phyloP scores from a whole-genome alignment of 2,113 vertebrate genomes.

The Sula dactylatra region DNA sequence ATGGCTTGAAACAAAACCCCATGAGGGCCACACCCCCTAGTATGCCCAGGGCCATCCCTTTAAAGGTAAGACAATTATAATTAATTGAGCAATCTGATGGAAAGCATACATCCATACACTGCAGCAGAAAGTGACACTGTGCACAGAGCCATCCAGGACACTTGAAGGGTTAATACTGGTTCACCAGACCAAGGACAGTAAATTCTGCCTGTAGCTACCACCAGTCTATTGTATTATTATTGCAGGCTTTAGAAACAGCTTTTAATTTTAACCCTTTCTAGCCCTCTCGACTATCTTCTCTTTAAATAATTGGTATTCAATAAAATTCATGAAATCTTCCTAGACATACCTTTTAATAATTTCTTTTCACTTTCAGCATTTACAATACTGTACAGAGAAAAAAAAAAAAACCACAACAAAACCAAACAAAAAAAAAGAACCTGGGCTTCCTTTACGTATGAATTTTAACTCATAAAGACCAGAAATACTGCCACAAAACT shows the following conservation, averaged over 20 bases:
- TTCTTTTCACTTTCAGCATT: neutral
- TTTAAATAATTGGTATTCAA: neutral
- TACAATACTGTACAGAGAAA: neutral
- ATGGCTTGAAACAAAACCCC: constrained; percentile 69
- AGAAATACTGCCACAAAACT: neutral
- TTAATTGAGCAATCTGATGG: constrained; percentile 72
- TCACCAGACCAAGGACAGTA: constrained; percentile 66
- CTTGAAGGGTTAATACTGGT: constrained; percentile 64
- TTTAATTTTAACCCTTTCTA: constrained; percentile 61
- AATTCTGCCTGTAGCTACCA: constrained; percentile 66
- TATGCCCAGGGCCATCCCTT: constrained; percentile 62
- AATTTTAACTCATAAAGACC: neutral
- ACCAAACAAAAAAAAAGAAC: too few relatives aligned
- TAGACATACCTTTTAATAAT: neutral
- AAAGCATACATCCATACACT: constrained; percentile 45
- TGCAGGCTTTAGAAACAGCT: constrained; percentile 58
- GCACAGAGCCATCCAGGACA: constrained; percentile 49
- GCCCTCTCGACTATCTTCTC: neutral
- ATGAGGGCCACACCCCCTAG: constrained; percentile 57
- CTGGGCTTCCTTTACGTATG: neutral
- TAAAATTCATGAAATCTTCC: neutral
- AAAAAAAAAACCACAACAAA: neutral
- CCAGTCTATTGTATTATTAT: constrained; percentile 60
- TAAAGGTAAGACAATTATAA: constrained; percentile 72
- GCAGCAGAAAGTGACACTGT: constrained; percentile 37